These are phyloP conservation scores for Huso huso DNA, from an alignment of 2,797 vertebrate species.

Conservation along the genomic window DNA sequence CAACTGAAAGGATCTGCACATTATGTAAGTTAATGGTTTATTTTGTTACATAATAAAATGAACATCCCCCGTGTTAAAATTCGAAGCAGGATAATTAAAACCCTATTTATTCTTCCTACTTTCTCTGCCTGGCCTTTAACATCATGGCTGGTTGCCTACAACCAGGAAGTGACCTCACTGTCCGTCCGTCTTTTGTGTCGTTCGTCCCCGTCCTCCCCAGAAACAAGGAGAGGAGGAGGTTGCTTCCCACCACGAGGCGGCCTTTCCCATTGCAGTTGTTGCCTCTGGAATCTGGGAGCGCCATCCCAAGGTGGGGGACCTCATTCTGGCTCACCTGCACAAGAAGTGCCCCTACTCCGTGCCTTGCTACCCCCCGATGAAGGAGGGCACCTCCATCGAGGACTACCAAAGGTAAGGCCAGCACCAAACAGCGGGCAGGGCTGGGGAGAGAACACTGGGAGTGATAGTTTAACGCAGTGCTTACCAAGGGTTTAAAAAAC, in stretches of 20 bases:
- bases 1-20: no score
- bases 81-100: no score
- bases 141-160: no score
- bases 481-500: no score
- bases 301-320: conserved; percentile 79
- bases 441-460: no score
- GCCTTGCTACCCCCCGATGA: conserved; percentile 79
- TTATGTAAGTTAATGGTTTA: no score
- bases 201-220: conserved; percentile 37
- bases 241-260: conserved; percentile 78
- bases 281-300: conserved; percentile 84
- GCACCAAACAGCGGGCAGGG: no score
- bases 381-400: conserved; percentile 70
- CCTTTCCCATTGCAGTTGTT: conserved; percentile 84
- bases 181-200: background rate
- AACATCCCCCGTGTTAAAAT: no score
- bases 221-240: conserved; percentile 94
- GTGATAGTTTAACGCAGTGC: no score
- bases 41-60: no score
- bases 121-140: no score
- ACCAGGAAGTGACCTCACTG: background rate
- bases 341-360: conserved; percentile 85
- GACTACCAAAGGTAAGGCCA: conserved; percentile 76
- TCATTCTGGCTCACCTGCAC: conserved; percentile 85
- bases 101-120: no score